Evolutionary conservation across 2,888 invertebrate genomes (phyloP), one percentile per base, ranked within the genome.

Genomic region (Plebejus argus): DNA sequence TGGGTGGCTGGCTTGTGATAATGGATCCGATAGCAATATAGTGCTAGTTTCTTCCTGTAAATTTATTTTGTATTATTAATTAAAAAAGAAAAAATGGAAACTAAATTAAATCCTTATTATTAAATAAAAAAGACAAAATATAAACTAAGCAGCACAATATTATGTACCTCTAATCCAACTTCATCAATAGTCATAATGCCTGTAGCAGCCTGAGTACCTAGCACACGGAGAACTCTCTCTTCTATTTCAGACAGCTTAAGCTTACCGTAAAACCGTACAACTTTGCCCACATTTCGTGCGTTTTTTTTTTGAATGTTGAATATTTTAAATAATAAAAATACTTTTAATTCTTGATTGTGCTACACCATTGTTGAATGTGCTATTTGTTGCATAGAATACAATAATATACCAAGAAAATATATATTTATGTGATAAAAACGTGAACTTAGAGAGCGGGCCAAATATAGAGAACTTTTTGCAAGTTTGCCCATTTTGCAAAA

Each of bases 21-120:
- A 53, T 53, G 53, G 53, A 12, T 53, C 53, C 10, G 12, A 53
- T 53, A 53, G 12, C 53, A 53, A 53, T 15, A 53, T 10, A 53
- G 53, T 53, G 53, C 53, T 53, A 53, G 53, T 53, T 53, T 53
- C 53, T 53, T 53, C 53, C 53, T 53, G 53, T 53, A 53, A 53
- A 53, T 53, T 12, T 53, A 53, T 53, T 53, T 12, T 53, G 53
- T 53, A 53, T 53, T 53, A 53, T 53, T 53, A 53, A 53, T 53
- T 45, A 28, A 28, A 28, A 28, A 28, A 28, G 28, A 28, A 28
- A 28, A 28, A 28, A 28, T 28, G 28, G 28, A 28, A 28, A 28
- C 28, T 28, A 28, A 28, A 28, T 28, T 28, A 28, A 28, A 28
- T 28, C 28, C 28, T 28, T 28, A 28, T 28, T 28, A 28, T 28